Base-by-base conservation (phyloP, 2,888 invertebrate species). In the Melinopterus prodromus region DNA sequence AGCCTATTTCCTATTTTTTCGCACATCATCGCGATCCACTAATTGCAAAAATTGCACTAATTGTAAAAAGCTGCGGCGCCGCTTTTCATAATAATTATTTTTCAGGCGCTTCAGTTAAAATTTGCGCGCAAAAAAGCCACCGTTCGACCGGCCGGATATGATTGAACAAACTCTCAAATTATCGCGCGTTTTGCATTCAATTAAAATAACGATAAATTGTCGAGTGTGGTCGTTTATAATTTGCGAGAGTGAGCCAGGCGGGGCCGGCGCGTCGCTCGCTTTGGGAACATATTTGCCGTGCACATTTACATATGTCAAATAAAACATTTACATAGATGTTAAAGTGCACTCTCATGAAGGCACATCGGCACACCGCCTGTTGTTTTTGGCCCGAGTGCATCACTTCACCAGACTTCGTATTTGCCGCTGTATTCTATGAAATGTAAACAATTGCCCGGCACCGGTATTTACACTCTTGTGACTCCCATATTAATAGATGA, bases 271-370 rank as follows among this genome's bases (percentile, higher is more conserved):
- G 7, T 4, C 12, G 38, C 38, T 38, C 38, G 38, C 53, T 53
- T 53, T 4, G 53, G 9, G 7, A 53, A 53, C 53, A 53, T 74
- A 74, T 74, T 74, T 74, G 37, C 74, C 26, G 9, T 74, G 74
- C 74, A 37, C 74, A 74, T 74, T 74, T 74, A 74, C 74, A 74
- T 37, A 37, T 74, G 74, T 74, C 74, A 74, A 74, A 74, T 74
- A 74, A 74, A 74, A 74, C 74, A 74, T 74, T 74, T 74, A 74
- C 74, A 74, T 74, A 74, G 74, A 74, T 74, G 74, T 74, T 74
- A 74, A 74, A 74, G 74, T 74, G 74, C 74, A 74, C 74, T 74
- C 74, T 35, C 74, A 35, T 35, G 16, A 35, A 14, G 74, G 36
- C 74, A 35, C 71, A 71, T 71, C 74, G 35, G 15, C 35, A 6